Base-by-base conservation (phyloP, 2,797 vertebrate genomes). In the Onychomys torridus region DNA sequence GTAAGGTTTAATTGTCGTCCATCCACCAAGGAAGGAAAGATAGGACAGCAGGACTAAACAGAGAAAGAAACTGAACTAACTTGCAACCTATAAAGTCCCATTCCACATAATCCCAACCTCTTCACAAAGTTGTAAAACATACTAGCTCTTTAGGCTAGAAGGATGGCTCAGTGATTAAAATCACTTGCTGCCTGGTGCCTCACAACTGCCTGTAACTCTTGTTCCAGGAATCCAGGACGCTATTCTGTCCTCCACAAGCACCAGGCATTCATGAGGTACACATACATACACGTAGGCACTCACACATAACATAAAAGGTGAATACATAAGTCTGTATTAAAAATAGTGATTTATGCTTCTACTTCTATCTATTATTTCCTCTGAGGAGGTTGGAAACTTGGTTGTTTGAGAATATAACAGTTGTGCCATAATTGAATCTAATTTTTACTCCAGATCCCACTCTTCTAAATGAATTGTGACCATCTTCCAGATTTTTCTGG, bases 401-500 rank as follows among this genome's bases (percentile, higher is more conserved):
- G 32, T 27, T 90, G 32, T 93, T 37, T 2, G 77, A 63, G 55
- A 83, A 69, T 25, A 16, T 85, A 73, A 89, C 34, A n/a, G 67
- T 55, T 82, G 27, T 84, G 13, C 78, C 25, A 67, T 55, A 69
- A 95, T 49, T 29, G 14, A 88, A 94, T 82, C 5, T 37, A 77
- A 93, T 87, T 89, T 19, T 77, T 67, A 71, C n/a, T 86, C 13
- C 88, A 82, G 46, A 23, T 2, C 25, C 19, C 6, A 34, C 63
- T 79, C 17, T 63, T 94, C 75, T 73, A 94, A 90, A 76, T 96
- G 6, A 65, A 63, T 79, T 59, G 86, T 27, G 43, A 78, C 25
- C 69, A 16, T 76, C 82, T 90, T 93, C 19, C 34, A 82, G 78
- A 93, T 49, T 46, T 87, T 90, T 88, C 23, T 67, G 61, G 43